Evolutionary conservation across 2,888 invertebrate genomes (phyloP).

Genomic region (Eristalis tenax): DNA sequence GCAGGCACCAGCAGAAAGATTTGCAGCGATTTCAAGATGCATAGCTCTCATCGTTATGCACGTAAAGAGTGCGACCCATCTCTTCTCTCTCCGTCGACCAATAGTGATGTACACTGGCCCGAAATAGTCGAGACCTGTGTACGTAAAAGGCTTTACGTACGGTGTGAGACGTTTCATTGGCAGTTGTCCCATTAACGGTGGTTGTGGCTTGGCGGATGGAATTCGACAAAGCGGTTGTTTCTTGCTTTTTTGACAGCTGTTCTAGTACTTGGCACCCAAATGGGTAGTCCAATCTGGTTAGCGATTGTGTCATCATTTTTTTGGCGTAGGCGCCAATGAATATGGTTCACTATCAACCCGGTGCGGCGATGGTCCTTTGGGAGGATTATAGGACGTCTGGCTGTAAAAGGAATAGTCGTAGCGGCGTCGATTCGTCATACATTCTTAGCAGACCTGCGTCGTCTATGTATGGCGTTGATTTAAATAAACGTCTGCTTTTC

Average conservation of each 20-base stretch:
- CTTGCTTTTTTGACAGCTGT: too few species aligned
- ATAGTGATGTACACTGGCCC: conserved; percentile 53
- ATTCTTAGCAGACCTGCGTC: too few species aligned
- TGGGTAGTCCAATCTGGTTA: conserved; percentile 8
- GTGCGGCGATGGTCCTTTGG: conserved; percentile 25
- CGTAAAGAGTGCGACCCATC: conserved; percentile 54
- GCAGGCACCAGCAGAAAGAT: too few species aligned
- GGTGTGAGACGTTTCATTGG: conserved; percentile 54
- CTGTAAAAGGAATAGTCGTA: background rate
- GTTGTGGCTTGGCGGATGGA: conserved; percentile 10
- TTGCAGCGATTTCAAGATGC: too few species aligned
- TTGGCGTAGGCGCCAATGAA: conserved; percentile 24
- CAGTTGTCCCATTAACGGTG: conserved; percentile 67
- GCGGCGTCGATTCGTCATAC: conserved; percentile 23
- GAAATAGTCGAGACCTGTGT: conserved; percentile 63
- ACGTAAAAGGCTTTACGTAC: conserved; percentile 52
- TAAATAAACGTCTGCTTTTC: conserved; percentile 2
- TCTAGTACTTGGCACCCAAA: conserved; percentile 20
- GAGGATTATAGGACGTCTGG: conserved; percentile 25
- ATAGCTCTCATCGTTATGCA: background rate
- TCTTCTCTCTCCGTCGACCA: conserved; percentile 47
- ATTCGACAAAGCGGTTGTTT: conserved; percentile 55
- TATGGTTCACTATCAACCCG: conserved; percentile 9
- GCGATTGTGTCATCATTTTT: conserved; percentile 15
- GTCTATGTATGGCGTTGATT: conserved; percentile 10